Evolutionary conservation across 2,888 invertebrate species (phyloP).

Genomic region (Hartigia nigra): DNA sequence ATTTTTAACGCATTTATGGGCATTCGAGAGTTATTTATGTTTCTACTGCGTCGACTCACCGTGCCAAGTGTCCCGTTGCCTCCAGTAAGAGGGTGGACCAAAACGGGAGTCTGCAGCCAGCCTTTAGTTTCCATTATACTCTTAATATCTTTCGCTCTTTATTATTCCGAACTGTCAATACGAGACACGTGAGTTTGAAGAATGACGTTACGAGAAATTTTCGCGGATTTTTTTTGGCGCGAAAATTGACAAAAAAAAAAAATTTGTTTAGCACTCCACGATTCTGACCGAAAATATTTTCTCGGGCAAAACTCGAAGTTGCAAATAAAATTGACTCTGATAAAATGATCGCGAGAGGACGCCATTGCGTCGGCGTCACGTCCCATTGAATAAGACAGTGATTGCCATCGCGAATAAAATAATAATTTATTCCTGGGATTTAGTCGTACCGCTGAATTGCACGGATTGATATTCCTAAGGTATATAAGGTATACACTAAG

Average conservation of each 20-base stretch:
- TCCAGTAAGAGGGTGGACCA: not conserved
- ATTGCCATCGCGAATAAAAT: constrained; percentile 60
- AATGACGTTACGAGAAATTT: not conserved
- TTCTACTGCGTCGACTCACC: constrained; percentile 27
- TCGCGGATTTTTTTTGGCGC: not conserved
- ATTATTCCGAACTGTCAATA: not conserved
- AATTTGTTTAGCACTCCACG: no score
- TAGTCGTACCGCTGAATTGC: constrained; percentile 18
- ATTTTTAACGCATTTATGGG: constrained; percentile 59
- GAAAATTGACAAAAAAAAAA: not conserved
- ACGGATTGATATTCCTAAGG: constrained; percentile 1
- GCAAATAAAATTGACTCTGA: not conserved
- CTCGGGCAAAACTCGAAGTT: not conserved
- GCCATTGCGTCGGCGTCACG: constrained; percentile 16
- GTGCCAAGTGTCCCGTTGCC: constrained; percentile 1
- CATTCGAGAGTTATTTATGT: constrained; percentile 59
- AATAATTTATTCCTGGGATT: constrained; percentile 56
- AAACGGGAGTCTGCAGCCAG: not conserved
- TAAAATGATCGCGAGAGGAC: not conserved
- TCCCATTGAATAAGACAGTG: constrained; percentile 58
- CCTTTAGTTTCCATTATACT: not conserved
- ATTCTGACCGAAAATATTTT: not conserved
- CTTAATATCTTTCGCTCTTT: not conserved
- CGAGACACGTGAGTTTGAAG: not conserved
- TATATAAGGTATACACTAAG: not conserved